Base-by-base conservation (phyloP, 2,888 invertebrate species). In the Drosophila eohydei region DNA sequence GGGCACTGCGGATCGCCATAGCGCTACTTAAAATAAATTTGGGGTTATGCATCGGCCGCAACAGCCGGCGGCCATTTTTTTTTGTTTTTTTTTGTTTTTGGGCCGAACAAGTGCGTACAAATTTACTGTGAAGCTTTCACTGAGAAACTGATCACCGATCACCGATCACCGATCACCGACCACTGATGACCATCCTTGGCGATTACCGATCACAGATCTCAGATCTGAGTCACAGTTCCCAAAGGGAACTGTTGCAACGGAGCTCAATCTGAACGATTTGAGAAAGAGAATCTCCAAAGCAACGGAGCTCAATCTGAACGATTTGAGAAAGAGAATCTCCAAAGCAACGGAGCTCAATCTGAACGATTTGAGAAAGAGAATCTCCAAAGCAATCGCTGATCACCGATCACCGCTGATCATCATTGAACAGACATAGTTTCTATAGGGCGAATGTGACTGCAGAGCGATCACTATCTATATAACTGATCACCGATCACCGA, bases 41-140 rank as follows among this genome's bases (percentile, higher is more conserved):
- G 16, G 77, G 78, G 78, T 76, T 79, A 69, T 69, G 54, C 50
- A 26, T 48, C 28, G 16, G 55, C n/a, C 32, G 34, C 21, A 54
- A 57, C 71, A 62, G 81, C 83, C 89, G 60, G 70, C 76, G 85
- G 86, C 86, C 86, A 87, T 87, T 73, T 38, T 51, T 11, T 5
- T 51, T 36, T 9, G 34, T 87, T 73, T 38, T 51, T 11, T 5
- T 51, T 36, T 9, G 34, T 51, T 26, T 88, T 81, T 66, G 36
- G 34, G n/a, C 54, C 36, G 55, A 54, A 63, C 59, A 84, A 87
- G 82, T 88, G 87, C 72, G 78, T 79, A 75, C 72, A 86, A 85
- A 88, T 87, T 83, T 84, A 68, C 82, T 84, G 84, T 70, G 72
- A 87, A 81, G 88, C 84, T 87, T 86, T 89, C 87, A 75, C 86